These are phyloP conservation scores for human (Homo sapiens) DNA, from an alignment of 2,113 vertebrate species.

Conservation along the genomic window DNA sequence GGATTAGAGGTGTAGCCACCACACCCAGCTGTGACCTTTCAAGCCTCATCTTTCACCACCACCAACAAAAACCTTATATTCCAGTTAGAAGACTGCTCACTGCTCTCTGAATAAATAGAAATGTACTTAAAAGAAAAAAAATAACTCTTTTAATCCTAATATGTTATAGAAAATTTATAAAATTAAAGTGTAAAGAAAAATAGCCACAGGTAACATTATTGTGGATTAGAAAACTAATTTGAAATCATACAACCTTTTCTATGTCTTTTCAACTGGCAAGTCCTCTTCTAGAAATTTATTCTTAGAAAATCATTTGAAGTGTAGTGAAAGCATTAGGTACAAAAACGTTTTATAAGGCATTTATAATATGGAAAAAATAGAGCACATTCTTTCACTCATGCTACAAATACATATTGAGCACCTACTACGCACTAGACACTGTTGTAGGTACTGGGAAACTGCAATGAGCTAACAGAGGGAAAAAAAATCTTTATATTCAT, in stretches of 20 bases:
- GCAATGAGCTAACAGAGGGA: neutral
- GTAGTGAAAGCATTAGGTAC: neutral
- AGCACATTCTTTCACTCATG: neutral
- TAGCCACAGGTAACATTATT: neutral
- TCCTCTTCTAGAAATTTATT: neutral
- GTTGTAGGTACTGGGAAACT: neutral
- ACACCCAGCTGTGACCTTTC: neutral
- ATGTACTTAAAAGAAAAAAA: neutral
- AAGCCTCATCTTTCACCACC: neutral
- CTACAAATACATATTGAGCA: neutral
- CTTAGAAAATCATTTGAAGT: constrained; percentile 30
- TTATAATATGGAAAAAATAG: neutral
- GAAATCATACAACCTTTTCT: neutral
- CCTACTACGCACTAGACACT: neutral
- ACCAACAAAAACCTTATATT: neutral
- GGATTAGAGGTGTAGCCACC: too few relatives aligned
- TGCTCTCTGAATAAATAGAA: neutral
- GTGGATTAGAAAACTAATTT: neutral
- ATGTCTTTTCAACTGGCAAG: neutral
- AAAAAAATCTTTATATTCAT: neutral
- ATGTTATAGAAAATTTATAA: neutral
- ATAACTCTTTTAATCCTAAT: neutral
- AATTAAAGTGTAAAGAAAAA: neutral
- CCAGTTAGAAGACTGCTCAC: neutral
- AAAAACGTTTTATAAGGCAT: neutral